Percentiles rank a stretch among this genome's conserved stretches.
phyloP scores from a whole-genome alignment of 2,797 vertebrate genomes.

The Odontamblyopus lacepedii region DNA sequence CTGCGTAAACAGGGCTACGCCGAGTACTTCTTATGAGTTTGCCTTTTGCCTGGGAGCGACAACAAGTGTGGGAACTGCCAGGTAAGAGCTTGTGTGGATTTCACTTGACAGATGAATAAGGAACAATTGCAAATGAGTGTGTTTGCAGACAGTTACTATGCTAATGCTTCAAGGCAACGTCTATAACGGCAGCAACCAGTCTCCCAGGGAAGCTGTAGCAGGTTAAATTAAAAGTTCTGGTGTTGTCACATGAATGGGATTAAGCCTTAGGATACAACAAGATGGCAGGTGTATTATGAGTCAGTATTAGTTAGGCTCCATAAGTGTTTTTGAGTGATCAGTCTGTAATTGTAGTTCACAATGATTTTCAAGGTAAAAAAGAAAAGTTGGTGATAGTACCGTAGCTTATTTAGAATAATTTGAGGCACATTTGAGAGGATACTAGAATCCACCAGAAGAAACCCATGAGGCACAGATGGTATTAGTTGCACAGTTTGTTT shows the following conservation, averaged over 20 bases:
- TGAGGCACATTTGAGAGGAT: neutral
- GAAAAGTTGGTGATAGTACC: neutral
- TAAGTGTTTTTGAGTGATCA: slow-evolving; percentile 18
- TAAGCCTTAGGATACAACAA: slow-evolving; percentile 12
- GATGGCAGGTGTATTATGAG: slow-evolving; percentile 8
- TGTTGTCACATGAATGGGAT: slow-evolving; percentile 26
- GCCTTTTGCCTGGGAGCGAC: slow-evolving; percentile 70
- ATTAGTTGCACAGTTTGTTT: neutral
- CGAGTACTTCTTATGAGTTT: slow-evolving; percentile 65
- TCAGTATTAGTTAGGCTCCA: slow-evolving; percentile 21
- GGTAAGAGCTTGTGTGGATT: slow-evolving; percentile 65
- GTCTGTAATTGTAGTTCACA: neutral
- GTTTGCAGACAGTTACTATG: slow-evolving; percentile 57
- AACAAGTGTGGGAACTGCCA: slow-evolving; percentile 56
- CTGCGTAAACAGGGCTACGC: slow-evolving; percentile 68
- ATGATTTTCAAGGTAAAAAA: neutral
- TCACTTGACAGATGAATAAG: slow-evolving; percentile 67
- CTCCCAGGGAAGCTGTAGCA: slow-evolving; percentile 31
- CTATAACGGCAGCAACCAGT: slow-evolving; percentile 29
- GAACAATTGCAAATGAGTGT: slow-evolving; percentile 62
- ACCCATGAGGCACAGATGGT: neutral
- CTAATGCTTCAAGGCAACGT: slow-evolving; percentile 54
- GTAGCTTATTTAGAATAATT: neutral
- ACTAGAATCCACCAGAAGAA: neutral
- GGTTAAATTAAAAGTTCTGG: slow-evolving; percentile 36